Evolutionary conservation across 1,140 invertebrate genomes (phyloP).

Genomic region (Pseudomyrmex sp.): DNA sequence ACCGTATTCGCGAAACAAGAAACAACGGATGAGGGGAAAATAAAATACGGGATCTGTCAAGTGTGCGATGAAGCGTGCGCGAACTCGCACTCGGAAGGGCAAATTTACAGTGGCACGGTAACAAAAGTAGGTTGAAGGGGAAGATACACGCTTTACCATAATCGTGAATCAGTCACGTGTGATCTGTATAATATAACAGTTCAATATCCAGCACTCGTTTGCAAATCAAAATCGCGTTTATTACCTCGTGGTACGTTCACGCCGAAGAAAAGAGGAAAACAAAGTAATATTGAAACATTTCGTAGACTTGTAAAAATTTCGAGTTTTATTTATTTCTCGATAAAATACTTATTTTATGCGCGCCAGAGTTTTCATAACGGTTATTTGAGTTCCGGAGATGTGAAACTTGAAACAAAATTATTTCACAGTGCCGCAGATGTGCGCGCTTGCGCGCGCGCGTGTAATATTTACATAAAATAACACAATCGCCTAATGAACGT

Average conservation of each 20-base stretch:
- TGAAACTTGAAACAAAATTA: too few relatives aligned
- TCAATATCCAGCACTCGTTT: slow-evolving; percentile 18
- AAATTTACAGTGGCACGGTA: slow-evolving; percentile 61
- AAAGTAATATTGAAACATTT: too few relatives aligned
- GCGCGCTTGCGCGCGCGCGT: too few relatives aligned
- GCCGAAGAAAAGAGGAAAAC: neutral
- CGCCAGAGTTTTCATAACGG: too few relatives aligned
- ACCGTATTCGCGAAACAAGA: slow-evolving; percentile 42
- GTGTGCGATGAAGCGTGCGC: slow-evolving; percentile 65
- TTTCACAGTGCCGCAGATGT: too few relatives aligned
- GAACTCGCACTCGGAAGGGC: slow-evolving; percentile 54
- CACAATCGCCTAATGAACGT: neutral
- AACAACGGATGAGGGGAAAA: slow-evolving; percentile 54
- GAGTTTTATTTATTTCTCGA: too few relatives aligned
- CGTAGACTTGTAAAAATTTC: too few relatives aligned
- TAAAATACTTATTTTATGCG: too few relatives aligned
- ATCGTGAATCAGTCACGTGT: slow-evolving; percentile 63
- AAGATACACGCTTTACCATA: slow-evolving; percentile 50
- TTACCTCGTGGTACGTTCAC: neutral
- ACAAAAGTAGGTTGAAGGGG: slow-evolving; percentile 64
- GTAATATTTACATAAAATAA: neutral
- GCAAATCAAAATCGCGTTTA: slow-evolving; percentile 23
- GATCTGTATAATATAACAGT: slow-evolving; percentile 18
- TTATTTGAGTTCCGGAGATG: too few relatives aligned
- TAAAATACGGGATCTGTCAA: slow-evolving; percentile 68